Base-by-base conservation (phyloP, 2,797 vertebrate species). In the Chaetodon trifasciatus region DNA sequence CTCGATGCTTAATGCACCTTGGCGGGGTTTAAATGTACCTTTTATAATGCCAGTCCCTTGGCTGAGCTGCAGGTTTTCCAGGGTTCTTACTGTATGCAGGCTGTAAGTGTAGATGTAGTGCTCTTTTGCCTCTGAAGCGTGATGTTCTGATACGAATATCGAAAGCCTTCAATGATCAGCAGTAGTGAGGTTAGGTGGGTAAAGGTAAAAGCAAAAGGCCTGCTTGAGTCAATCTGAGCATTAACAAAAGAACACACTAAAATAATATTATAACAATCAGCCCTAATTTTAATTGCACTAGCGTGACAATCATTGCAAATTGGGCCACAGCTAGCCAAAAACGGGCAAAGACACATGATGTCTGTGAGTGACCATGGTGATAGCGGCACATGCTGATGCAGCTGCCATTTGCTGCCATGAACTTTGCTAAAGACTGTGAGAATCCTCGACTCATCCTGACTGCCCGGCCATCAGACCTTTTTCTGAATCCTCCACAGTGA, bases 1-100 rank as follows among this genome's bases (percentile, higher is more conserved):
- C 85, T 82, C 9, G 63, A 82, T 89, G 83, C 83, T 80, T 91
- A 88, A 93, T 87, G 87, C 80, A 83, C 80, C 81, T 88, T 81
- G 86, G 84, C 69, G 28, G 74, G 68, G 76, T 80, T 84, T 84
- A 82, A 89, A 91, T 82, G 79, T 65, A 82, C 72, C 70, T 85
- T 89, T 87, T 82, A 89, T 87, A 86, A 88, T 78, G 84, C 77
- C 82, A 67, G 69, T 42, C 49, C 55, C 28, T 52, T 17, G 13
- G 47, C 46, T 61, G 56, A 69, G 75, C 70, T 55, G 71, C 69
- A 37, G 79, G 35, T 46, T 87, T 61, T 77, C 35, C 11, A 17
- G 37, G 24, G 11, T 52, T 82, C 69, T 77, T 62, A 74, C 53
- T 50, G 53, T 70, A 75, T 83, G 68, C 24, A 35, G 21, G 56